Evolutionary conservation across 1,140 invertebrate genomes (phyloP).

Genomic region (Eumeta japonica): DNA sequence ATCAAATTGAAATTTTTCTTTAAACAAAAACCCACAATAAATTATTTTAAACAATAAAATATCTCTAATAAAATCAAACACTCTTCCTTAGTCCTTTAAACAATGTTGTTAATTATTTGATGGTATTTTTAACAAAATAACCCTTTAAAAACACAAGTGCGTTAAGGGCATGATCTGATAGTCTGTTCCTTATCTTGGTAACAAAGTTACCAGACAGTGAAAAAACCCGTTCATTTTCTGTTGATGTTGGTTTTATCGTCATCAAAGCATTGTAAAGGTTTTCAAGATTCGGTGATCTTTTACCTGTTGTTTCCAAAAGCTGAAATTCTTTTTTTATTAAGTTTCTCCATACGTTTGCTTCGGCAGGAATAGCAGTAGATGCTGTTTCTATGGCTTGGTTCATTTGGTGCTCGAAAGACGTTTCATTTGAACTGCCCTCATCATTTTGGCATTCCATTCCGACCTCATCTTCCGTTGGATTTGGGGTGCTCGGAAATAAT

Average conservation of each 20-base stretch:
- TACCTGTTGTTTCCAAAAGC: neutral
- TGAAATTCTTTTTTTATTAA: neutral
- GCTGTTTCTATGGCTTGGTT: neutral
- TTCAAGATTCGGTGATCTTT: neutral
- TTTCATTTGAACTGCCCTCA: neutral
- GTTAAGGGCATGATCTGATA: neutral
- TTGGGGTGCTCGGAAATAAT: neutral
- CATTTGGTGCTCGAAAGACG: neutral
- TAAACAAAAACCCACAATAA: too few relatives aligned
- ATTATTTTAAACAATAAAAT: too few relatives aligned
- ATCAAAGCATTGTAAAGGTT: neutral
- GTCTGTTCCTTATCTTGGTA: slow-evolving; percentile 1
- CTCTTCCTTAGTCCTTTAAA: too few relatives aligned
- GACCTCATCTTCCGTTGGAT: neutral
- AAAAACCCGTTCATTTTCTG: neutral
- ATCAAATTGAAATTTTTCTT: too few relatives aligned
- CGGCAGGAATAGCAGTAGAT: neutral
- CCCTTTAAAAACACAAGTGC: neutral
- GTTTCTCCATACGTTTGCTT: neutral
- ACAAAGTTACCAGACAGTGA: neutral
- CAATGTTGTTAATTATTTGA: too few relatives aligned
- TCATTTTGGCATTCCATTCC: too few relatives aligned
- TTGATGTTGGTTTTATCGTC: neutral
- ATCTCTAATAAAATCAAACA: too few relatives aligned
- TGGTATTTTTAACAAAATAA: too few relatives aligned